These are phyloP conservation scores for Phoenicopterus ruber DNA, from an alignment of 2,113 vertebrate genomes.

Conservation along the genomic window DNA sequence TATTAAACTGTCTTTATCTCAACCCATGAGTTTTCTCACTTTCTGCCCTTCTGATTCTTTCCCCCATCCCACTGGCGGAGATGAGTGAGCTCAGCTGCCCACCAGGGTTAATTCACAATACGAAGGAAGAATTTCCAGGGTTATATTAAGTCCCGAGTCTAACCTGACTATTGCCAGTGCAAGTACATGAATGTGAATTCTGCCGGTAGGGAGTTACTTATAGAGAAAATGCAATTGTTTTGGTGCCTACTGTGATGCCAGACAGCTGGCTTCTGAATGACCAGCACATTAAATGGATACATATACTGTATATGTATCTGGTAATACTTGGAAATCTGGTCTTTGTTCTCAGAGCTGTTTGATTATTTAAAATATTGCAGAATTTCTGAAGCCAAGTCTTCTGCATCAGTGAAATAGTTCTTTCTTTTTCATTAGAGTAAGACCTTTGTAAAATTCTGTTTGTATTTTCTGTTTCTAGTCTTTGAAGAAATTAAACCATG, in stretches of 20 bases:
- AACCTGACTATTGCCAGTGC: not conserved
- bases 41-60: not conserved
- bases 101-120: not conserved
- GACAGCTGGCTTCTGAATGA: not conserved
- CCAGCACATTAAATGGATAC: not conserved
- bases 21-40: not conserved
- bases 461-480: slow-evolving; percentile 71
- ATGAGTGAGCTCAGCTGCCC: not conserved
- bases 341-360: not conserved
- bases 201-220: not conserved
- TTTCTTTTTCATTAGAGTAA: not conserved
- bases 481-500: slow-evolving; percentile 84
- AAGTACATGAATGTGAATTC: not conserved
- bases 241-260: not conserved
- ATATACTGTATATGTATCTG: not conserved
- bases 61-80: not conserved
- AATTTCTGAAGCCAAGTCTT: not conserved
- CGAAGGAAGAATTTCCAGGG: not conserved
- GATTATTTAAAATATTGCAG: not conserved
- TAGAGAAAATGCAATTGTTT: not conserved
- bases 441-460: not conserved
- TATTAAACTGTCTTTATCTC: not conserved
- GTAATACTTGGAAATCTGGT: not conserved
- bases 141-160: not conserved
- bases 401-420: not conserved